Evolutionary conservation across 2,888 invertebrate genomes (phyloP).

Genomic region (Tipula vernalis): DNA sequence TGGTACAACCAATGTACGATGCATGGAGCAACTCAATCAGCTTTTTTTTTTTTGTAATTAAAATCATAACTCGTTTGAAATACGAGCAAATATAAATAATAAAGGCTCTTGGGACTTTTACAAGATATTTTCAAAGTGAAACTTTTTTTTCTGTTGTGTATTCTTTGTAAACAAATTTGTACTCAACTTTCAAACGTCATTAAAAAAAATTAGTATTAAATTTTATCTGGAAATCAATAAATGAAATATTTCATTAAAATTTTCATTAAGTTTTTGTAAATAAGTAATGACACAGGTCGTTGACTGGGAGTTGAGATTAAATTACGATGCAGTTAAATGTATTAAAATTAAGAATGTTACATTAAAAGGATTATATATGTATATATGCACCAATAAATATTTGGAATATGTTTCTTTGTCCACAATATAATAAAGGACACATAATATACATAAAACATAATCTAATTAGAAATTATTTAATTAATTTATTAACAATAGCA

Average conservation of each 20-base stretch:
- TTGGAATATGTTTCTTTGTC: neutral
- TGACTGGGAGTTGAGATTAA: neutral
- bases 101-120: neutral
- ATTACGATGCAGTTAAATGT: too few species aligned
- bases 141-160: neutral
- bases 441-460: neutral
- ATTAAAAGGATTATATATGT: neutral
- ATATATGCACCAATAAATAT: neutral
- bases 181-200: neutral
- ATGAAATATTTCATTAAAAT: neutral
- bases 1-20: neutral
- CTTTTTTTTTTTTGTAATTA: neutral
- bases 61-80: neutral
- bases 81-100: neutral
- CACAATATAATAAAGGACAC: neutral
- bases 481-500: neutral
- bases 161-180: neutral
- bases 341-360: neutral
- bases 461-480: neutral
- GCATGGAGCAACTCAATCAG: neutral
- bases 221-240: neutral
- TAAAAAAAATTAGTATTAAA: neutral
- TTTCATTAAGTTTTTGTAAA: neutral
- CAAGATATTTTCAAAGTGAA: neutral
- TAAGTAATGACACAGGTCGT: neutral